Percentiles rank a stretch among this genome's conserved stretches.
phyloP scores from a whole-genome alignment of 2,113 vertebrate genomes.

The Lepus timidus region DNA sequence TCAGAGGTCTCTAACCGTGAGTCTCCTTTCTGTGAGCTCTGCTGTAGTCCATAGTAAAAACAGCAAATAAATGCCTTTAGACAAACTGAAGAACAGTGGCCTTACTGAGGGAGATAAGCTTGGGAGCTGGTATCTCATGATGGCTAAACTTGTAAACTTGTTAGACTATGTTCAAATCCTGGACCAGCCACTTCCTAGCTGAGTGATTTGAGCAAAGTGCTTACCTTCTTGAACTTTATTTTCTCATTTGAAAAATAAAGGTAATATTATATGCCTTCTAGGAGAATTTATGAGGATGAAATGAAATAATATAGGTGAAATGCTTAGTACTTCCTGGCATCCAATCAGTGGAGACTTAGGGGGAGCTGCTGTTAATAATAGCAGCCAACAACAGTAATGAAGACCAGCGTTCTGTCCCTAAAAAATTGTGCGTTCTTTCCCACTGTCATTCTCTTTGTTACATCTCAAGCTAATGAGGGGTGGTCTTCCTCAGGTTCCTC shows the following conservation, averaged over 20 bases:
- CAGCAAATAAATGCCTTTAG: background rate
- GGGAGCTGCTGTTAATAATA: background rate
- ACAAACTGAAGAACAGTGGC: background rate
- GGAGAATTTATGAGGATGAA: slow-evolving; percentile 20
- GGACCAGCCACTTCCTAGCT: background rate
- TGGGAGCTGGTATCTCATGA: background rate
- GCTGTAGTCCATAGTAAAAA: background rate
- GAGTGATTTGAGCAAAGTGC: slow-evolving; percentile 52
- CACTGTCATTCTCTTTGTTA: slow-evolving; percentile 10
- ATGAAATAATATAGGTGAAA: slow-evolving; percentile 30
- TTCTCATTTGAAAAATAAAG: slow-evolving; percentile 40
- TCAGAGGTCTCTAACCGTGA: slow-evolving; percentile 2
- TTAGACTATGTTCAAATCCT: slow-evolving; percentile 27
- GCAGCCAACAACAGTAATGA: background rate
- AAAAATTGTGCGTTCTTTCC: slow-evolving; percentile 1
- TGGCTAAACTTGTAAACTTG: slow-evolving; percentile 36
- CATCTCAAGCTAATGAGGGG: background rate
- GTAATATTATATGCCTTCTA: slow-evolving; percentile 10
- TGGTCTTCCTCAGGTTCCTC: background rate
- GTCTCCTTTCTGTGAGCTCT: slow-evolving; percentile 13
- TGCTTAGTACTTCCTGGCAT: slow-evolving; percentile 34
- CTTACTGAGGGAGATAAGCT: background rate
- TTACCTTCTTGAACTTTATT: slow-evolving; percentile 19
- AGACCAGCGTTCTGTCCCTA: slow-evolving; percentile 40
- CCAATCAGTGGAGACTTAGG: background rate